Base-by-base conservation (phyloP, 2,797 vertebrate species). In the Astyanax mexicanus region DNA sequence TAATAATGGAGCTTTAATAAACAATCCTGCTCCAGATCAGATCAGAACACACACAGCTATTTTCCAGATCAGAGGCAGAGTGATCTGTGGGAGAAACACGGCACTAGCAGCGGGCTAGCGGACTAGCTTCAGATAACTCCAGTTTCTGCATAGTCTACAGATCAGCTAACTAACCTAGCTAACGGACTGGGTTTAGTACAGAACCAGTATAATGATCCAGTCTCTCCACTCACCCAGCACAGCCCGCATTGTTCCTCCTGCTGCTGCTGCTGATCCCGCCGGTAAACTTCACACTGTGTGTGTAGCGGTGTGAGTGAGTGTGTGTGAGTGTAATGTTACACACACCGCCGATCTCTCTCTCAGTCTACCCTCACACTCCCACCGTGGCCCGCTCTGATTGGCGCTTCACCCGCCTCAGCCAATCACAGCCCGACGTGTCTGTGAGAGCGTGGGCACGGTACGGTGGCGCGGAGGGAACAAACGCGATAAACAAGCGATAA, bases 371-470 rank as follows among this genome's bases (percentile, higher is more conserved):
- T 3, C 55, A 8, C 55, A 8, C 55, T 74, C 90, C 88, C 79
- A 90, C 90, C 93, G 93, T 94, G 93, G 90, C 93, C 89, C 90
- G 6, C 83, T 81, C 84, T 89, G 88, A 94, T 95, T 95, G 92
- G 93, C 83, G 32, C 52, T 0, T 47, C 1, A 7, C 3, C 0
- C 21, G 79, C 65, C 49, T 19, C 79, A 74, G 1, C 65, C 93
- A 95, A 94, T 95, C 80, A 86, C 55, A 17, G 77, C 1, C 72
- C 91, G 93, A 87, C 93, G 92, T 93, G 93, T 94, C 92, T 85
- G 15, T 83, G 84, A 72, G 13, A 44, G 69, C 32, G 15, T 64
- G 55, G 40, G 71, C 3, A 42, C 52, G 54, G 1, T 78, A 79
- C 77, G 19, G 52, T n/a, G 72, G 72, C 65, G 19, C 45, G 61